Conservation (phyloP, 2,113 vertebrate genomes). For the Lucifuga dentata region DNA sequence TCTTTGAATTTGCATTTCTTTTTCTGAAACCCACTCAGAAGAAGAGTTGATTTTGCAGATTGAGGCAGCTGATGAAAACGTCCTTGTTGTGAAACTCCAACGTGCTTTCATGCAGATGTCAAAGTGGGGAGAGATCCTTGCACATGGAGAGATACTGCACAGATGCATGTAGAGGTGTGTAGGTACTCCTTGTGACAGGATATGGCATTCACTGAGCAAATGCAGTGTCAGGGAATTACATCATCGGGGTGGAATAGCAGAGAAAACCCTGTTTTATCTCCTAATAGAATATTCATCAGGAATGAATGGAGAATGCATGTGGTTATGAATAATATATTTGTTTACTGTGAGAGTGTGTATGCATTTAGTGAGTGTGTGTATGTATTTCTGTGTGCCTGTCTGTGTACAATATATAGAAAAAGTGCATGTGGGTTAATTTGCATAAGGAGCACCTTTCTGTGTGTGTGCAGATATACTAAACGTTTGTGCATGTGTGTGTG, state of each 20-base stretch:
- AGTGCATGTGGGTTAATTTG: neutral
- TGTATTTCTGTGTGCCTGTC: neutral
- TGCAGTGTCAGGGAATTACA: conserved; percentile 55
- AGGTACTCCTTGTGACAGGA: conserved; percentile 7
- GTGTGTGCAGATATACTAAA: no score
- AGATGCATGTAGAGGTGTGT: neutral
- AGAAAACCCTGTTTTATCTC: conserved; percentile 42
- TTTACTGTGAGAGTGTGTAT: conserved; percentile 11
- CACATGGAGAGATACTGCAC: neutral
- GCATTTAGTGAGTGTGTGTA: neutral
- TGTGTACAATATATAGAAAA: neutral
- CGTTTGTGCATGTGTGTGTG: neutral
- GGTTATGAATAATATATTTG: conserved; percentile 39
- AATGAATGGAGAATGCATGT: conserved; percentile 41
- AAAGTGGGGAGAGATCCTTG: conserved; percentile 19
- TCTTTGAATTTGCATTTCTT: conserved; percentile 28
- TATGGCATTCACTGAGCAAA: conserved; percentile 11
- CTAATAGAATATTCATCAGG: conserved; percentile 56
- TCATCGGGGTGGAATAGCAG: conserved; percentile 34
- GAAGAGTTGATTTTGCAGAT: conserved; percentile 51
- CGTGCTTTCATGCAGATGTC: conserved; percentile 17
- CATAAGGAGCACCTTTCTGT: no score
- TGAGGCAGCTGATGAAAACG: conserved; percentile 13
- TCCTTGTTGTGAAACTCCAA: conserved; percentile 28
- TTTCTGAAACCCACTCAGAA: conserved; percentile 28